Evolutionary conservation across 30 jellyfish, hydroid and myxozoan genomes (phyloP).

Genomic region (Phacellophora camtschatica): DNA sequence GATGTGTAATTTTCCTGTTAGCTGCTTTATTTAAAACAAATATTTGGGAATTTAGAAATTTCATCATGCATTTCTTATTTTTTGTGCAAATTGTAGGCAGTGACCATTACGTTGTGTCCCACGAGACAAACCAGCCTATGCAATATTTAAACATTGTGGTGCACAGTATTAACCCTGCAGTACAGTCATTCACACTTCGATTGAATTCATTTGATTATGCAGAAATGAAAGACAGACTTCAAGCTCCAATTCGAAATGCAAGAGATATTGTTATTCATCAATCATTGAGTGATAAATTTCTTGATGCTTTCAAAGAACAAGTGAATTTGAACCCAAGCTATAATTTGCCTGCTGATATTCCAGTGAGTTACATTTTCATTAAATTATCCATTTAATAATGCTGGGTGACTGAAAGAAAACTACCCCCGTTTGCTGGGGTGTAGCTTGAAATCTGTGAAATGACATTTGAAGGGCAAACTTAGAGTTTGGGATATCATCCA

Average conservation of each 20-base stretch:
- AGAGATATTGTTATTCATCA: conserved; percentile 86
- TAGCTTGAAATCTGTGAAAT: no score
- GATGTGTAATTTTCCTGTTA: no score
- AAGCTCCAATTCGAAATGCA: conserved; percentile 90
- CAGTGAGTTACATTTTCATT: conserved; percentile 38
- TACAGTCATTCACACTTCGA: conserved; percentile 51
- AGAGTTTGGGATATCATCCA: no score
- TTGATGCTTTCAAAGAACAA: conserved; percentile 82
- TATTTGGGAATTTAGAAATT: no score
- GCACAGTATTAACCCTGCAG: conserved; percentile 69
- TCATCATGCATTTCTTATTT: no score
- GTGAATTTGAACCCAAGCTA: conserved; percentile 57
- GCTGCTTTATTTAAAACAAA: no score
- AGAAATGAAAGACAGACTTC: conserved; percentile 78
- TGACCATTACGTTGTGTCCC: conserved; percentile 64
- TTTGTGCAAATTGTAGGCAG: conserved; percentile 48
- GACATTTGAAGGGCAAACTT: no score
- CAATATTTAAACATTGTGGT: conserved; percentile 73
- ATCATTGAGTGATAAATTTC: conserved; percentile 84
- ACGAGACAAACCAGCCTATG: conserved; percentile 74
- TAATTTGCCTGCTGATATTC: conserved; percentile 4
- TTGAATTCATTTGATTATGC: conserved; percentile 80
- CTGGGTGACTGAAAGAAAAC: no score
- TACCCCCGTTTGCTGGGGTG: no score
- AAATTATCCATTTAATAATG: no score